Evolutionary conservation across 2,888 invertebrate species (phyloP).

Genomic region (Carcina quercana): DNA sequence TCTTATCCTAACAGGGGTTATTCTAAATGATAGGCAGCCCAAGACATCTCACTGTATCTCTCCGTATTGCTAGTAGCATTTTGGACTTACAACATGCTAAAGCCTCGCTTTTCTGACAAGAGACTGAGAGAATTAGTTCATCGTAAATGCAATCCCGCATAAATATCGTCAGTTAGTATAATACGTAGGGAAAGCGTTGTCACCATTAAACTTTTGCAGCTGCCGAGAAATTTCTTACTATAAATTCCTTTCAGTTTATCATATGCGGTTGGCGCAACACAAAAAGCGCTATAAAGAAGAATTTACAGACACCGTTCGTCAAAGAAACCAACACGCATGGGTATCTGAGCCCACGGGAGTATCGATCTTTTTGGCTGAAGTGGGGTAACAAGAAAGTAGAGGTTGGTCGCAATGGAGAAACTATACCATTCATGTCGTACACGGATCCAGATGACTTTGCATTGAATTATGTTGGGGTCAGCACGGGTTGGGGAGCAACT

Average conservation of each 20-base stretch:
- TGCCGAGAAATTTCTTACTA: too few relatives aligned
- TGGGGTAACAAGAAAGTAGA: constrained; percentile 81
- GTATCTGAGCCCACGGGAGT: constrained; percentile 82
- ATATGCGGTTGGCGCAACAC: constrained; percentile 92
- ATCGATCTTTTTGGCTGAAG: constrained; percentile 89
- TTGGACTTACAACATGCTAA: too few relatives aligned
- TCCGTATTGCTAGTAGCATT: too few relatives aligned
- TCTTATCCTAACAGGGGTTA: too few relatives aligned
- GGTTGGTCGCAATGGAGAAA: constrained; percentile 83
- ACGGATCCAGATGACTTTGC: constrained; percentile 81
- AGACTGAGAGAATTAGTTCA: too few relatives aligned
- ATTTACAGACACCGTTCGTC: constrained; percentile 83
- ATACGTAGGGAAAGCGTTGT: too few relatives aligned
- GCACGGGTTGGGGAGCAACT: constrained; percentile 90
- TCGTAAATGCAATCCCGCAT: too few relatives aligned
- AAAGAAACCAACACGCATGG: constrained; percentile 81
- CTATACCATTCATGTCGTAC: constrained; percentile 82
- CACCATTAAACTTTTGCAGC: too few relatives aligned
- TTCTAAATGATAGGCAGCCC: too few relatives aligned
- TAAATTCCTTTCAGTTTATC: constrained; percentile 79
- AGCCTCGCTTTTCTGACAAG: too few relatives aligned
- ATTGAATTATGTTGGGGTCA: constrained; percentile 84
- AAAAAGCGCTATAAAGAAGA: constrained; percentile 88
- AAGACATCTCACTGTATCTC: too few relatives aligned
- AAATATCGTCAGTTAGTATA: too few relatives aligned